Evolutionary conservation across 1,140 invertebrate species (phyloP).

Genomic region (Mizuhopecten yessoensis): DNA sequence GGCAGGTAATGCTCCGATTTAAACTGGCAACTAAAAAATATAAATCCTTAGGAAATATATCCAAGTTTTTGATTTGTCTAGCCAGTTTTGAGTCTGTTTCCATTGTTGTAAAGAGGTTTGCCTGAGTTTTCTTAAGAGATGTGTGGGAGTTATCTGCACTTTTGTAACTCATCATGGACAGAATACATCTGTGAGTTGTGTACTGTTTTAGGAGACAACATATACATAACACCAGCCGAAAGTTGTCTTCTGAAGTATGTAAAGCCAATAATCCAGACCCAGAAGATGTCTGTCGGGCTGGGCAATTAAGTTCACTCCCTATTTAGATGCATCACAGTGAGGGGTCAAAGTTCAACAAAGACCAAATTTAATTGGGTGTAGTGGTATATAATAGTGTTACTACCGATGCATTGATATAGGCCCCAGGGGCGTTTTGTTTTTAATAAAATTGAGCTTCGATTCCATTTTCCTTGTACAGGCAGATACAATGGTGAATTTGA

Average conservation of each 20-base stretch:
- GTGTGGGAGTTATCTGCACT: too few species aligned
- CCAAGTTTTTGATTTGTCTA: too few species aligned
- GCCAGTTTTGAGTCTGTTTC: too few species aligned
- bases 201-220: neutral
- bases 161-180: too few species aligned
- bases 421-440: neutral
- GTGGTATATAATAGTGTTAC: conserved; percentile 1
- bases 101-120: too few species aligned
- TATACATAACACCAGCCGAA: neutral
- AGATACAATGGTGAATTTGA: neutral
- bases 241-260: neutral
- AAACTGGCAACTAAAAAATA: too few species aligned
- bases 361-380: conserved; percentile 10
- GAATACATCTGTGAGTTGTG: too few species aligned
- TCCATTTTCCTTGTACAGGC: neutral
- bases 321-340: neutral
- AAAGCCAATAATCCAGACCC: neutral
- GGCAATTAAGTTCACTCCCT: neutral
- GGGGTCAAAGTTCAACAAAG: neutral
- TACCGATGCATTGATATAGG: neutral
- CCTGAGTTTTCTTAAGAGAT: too few species aligned
- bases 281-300: neutral
- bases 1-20: too few species aligned
- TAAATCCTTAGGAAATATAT: too few species aligned
- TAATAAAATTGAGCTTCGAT: neutral